These are phyloP conservation scores for Catostomus latipinnis DNA, from an alignment of 2,797 vertebrate genomes.

Conservation along the genomic window DNA sequence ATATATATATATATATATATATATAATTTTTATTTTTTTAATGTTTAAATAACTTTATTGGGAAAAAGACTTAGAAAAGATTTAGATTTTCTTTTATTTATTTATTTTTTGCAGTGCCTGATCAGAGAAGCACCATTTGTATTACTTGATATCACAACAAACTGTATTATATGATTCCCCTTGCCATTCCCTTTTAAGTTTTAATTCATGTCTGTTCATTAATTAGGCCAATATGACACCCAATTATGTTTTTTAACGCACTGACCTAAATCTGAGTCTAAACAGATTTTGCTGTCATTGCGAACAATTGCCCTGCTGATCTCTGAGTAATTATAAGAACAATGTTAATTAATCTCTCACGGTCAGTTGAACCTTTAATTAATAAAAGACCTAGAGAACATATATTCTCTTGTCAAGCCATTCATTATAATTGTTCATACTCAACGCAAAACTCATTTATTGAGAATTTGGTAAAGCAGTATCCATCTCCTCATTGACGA, in stretches of 20 bases:
- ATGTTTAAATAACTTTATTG: too few relatives aligned
- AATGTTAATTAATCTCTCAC: constrained; percentile 74
- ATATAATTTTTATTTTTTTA: too few relatives aligned
- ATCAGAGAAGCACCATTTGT: constrained; percentile 32
- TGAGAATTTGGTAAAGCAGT: constrained; percentile 23
- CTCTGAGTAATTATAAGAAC: constrained; percentile 79
- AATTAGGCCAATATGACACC: constrained; percentile 77
- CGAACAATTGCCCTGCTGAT: constrained; percentile 75
- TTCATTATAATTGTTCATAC: constrained; percentile 52
- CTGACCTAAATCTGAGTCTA: constrained; percentile 77
- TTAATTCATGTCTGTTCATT: constrained; percentile 73
- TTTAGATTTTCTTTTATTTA: constrained; percentile 1
- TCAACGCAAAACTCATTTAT: constrained; percentile 22
- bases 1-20: too few relatives aligned
- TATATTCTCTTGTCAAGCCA: constrained; percentile 52
- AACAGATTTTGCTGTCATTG: constrained; percentile 73
- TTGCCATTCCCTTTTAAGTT: constrained; percentile 58
- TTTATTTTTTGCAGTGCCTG: background rate
- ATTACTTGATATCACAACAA: constrained; percentile 39
- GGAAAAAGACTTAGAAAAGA: too few relatives aligned
- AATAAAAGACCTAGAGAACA: constrained; percentile 52
- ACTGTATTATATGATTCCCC: constrained; percentile 37
- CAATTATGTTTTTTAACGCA: constrained; percentile 74
- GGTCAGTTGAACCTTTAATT: constrained; percentile 62
- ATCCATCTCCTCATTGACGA: background rate